A percentile compares a stretch with the other conserved stretches of the same genome.
Conservation (phyloP, 1,140 invertebrate species). For the Pseudomyrmex sp. region DNA sequence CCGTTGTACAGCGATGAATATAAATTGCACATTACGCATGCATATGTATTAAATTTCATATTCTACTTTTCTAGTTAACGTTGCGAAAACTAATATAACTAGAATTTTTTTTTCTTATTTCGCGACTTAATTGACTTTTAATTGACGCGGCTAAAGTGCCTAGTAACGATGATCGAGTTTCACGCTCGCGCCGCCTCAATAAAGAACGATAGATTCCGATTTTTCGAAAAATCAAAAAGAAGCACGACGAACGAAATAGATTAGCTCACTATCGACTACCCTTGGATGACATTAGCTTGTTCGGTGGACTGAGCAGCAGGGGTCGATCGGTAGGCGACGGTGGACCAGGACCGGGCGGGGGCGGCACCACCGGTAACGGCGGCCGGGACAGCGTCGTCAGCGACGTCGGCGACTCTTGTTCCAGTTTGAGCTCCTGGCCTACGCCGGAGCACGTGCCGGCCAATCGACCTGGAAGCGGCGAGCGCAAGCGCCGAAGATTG, state of each 20-base stretch:
- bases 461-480: slow-evolving; percentile 76
- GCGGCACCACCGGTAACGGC: slow-evolving; percentile 63
- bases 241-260: slow-evolving; percentile 73
- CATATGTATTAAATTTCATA: not conserved
- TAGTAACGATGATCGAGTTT: not conserved
- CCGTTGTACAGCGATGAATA: not conserved
- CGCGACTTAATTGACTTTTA: not conserved
- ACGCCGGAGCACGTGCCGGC: slow-evolving; percentile 80
- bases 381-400: slow-evolving; percentile 82
- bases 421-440: slow-evolving; percentile 82
- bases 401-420: slow-evolving; percentile 81
- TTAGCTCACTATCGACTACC: slow-evolving; percentile 75
- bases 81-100: not conserved
- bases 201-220: slow-evolving; percentile 4
- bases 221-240: not conserved
- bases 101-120: not conserved
- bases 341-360: slow-evolving; percentile 69
- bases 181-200: no score
- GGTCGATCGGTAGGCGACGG: slow-evolving; percentile 71
- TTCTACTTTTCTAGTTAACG: not conserved
- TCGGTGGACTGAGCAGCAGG: slow-evolving; percentile 81
- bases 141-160: not conserved
- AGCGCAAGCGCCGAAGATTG: slow-evolving; percentile 91
- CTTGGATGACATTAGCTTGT: slow-evolving; percentile 82
- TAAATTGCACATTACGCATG: not conserved